Percentiles rank a stretch among this genome's conserved stretches.
Evolutionary conservation across 2,113 vertebrate species (phyloP).

Genomic region (Pteropus alecto): DNA sequence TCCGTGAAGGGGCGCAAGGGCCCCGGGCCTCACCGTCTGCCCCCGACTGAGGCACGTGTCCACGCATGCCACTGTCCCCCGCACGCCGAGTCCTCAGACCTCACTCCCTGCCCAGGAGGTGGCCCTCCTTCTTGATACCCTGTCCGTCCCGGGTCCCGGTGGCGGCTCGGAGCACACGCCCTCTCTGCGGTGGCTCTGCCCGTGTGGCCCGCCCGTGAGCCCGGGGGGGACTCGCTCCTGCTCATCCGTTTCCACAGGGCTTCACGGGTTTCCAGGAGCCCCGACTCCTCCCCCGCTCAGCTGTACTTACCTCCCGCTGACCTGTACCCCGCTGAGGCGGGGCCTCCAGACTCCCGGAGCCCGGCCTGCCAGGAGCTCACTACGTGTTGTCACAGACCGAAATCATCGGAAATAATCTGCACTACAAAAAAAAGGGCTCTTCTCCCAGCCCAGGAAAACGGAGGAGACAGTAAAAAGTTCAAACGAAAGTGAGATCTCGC

Average conservation of each 20-base stretch:
- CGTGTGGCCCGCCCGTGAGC: neutral
- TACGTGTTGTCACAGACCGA: neutral
- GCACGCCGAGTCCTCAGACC: fast-evolving
- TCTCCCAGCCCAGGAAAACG: neutral
- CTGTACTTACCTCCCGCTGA: fast-evolving
- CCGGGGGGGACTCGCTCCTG: fast-evolving
- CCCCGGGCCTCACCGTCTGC: neutral
- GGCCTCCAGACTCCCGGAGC: neutral
- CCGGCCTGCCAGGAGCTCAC: neutral
- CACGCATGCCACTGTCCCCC: neutral
- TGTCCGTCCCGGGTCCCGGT: fast-evolving
- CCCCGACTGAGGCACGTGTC: fast-evolving
- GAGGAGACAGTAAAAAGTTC: neutral
- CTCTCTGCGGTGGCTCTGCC: fast-evolving
- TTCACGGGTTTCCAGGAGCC: fast-evolving
- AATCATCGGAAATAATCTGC: neutral
- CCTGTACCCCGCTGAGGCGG: neutral
- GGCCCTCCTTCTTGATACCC: neutral
- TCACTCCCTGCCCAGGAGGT: neutral
- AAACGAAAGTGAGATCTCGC: neutral
- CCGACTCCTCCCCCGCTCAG: fast-evolving
- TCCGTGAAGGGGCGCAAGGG: fast-evolving
- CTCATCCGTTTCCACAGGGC: neutral
- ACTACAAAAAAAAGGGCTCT: neutral
- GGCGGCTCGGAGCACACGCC: neutral